Conservation (phyloP, 2,888 invertebrate genomes). For the Stomorhina lunata region DNA sequence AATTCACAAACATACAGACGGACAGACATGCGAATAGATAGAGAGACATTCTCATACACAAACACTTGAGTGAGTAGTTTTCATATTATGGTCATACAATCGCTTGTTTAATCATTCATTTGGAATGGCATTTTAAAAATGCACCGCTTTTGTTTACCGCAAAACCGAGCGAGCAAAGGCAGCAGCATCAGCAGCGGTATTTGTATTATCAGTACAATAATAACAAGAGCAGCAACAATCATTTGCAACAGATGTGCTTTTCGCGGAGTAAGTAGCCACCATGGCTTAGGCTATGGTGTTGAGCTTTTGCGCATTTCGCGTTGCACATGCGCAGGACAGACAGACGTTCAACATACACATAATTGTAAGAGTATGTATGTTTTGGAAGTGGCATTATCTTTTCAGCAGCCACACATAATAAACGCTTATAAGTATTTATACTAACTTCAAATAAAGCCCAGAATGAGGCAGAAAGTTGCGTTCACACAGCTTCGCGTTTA, state of each 20-base stretch:
- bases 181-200: constrained; percentile 38
- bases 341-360: too few species aligned
- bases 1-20: constrained; percentile 1
- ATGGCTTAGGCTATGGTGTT: constrained; percentile 23
- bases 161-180: constrained; percentile 35
- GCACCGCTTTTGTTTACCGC: constrained; percentile 62
- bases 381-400: constrained; percentile 59
- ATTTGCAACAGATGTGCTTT: constrained; percentile 63
- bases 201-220: constrained; percentile 60
- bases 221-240: constrained; percentile 7
- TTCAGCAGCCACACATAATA: constrained; percentile 51
- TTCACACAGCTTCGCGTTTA: not conserved
- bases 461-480: not conserved
- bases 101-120: constrained; percentile 66
- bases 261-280: not conserved
- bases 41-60: not conserved
- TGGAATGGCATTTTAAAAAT: constrained; percentile 65
- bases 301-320: constrained; percentile 28
- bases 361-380: not conserved
- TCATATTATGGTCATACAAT: constrained; percentile 58
- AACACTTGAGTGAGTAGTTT: not conserved
- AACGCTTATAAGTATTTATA: too few species aligned
- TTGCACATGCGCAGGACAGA: too few species aligned
- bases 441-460: too few species aligned
- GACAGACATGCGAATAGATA: not conserved